Evolutionary conservation across 1,140 invertebrate species (phyloP), one percentile per base, ranked within the genome.

Genomic region (Orius insidiosus): DNA sequence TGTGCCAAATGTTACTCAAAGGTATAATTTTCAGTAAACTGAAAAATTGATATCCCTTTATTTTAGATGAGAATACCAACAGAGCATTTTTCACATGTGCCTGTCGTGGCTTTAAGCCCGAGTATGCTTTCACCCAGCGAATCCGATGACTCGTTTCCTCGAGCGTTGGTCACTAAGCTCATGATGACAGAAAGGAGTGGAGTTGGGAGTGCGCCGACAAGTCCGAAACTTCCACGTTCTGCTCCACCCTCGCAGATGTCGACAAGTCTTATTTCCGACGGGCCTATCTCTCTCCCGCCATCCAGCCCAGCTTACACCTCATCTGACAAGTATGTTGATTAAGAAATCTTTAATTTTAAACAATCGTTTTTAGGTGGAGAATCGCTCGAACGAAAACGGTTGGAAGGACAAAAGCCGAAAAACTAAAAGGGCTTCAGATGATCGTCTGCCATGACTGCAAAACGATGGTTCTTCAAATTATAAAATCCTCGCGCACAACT

Each of bases 391-490:
- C 56, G 16, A 54, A 54, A 50, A 59, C 58, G 14, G 30, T 60
- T 8, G 56, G 53, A 15, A 47, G 52, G n/a, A 54, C 55, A 18
- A 57, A 60, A 35, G 67, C 68, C 46, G 74, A 83, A 57, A 69
- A 74, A 43, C 60, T 80, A 47, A 74, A 78, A 52, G 84, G 84
- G 38, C 74, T 85, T 32, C 72, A 83, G 54, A 85, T 89, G 74
- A 75, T 80, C 30, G 86, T 94, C 13, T 96, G 89, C 61, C 78
- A 86, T 58, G 89, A 94, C 66, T 96, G 90, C 65, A 88, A 89
- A 59, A 78, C 82, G 6, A 85, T 95, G 80, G 82, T 94, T 30
- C 71, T 87, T 51, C 85, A 93, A 64, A 90, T 93, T 57, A 90
- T 93, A 55, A 82, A 83, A 62, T 82, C 80, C 10, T 83, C 81